phyloP scores from a whole-genome alignment of 2,113 vertebrate species.

The Nipponia nippon region DNA sequence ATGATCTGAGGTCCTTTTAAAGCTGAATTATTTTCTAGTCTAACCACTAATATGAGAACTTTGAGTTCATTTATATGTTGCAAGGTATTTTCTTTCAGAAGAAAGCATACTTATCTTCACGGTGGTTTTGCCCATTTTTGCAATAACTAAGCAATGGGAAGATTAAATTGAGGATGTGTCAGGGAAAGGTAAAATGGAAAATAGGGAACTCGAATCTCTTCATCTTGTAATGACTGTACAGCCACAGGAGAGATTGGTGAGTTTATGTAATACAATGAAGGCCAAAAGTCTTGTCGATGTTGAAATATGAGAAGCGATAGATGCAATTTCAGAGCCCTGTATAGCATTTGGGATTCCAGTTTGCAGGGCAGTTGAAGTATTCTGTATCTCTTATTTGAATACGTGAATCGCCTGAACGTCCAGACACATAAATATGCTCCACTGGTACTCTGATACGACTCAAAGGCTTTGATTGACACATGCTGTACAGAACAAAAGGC shows the following conservation, averaged over 20 bases:
- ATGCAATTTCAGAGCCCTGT: background rate
- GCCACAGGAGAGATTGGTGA: background rate
- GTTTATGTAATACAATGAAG: background rate
- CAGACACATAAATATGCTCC: background rate
- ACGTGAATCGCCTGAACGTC: background rate
- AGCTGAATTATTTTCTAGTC: background rate
- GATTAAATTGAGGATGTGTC: background rate
- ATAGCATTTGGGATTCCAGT: background rate
- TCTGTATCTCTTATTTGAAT: background rate
- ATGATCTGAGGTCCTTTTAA: background rate
- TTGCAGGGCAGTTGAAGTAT: background rate
- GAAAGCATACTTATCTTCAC: background rate
- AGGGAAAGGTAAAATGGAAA: conserved; percentile 14
- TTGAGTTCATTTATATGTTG: background rate
- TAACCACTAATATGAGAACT: background rate
- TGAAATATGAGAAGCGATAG: background rate
- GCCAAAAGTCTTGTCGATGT: background rate
- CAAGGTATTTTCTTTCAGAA: background rate
- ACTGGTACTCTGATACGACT: background rate
- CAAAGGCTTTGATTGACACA: background rate
- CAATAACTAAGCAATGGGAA: background rate
- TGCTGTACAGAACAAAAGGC: background rate
- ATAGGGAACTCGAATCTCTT: background rate
- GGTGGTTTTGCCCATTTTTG: background rate
- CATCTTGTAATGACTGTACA: background rate